A percentile compares a stretch with the other conserved stretches of the same genome.
These are phyloP conservation scores for Pheucticus melanocephalus DNA, from an alignment of 2,113 vertebrate species.

Conservation along the genomic window DNA sequence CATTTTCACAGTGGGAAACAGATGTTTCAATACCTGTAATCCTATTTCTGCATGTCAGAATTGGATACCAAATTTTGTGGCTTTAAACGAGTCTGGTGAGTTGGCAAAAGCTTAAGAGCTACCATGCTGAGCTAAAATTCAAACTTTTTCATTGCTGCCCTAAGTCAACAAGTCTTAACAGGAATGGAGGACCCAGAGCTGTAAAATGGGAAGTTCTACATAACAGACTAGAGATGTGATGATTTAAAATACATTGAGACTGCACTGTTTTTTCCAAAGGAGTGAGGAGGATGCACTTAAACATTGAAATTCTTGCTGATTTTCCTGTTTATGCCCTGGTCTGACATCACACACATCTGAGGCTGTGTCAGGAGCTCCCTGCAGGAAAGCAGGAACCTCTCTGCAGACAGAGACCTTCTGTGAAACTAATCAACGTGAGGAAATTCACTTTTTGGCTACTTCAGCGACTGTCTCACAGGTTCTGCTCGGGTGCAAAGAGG, in stretches of 20 bases:
- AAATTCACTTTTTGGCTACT: background rate
- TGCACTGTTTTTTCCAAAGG: background rate
- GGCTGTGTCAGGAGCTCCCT: background rate
- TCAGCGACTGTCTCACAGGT: background rate
- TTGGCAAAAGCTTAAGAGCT: background rate
- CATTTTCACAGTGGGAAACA: background rate
- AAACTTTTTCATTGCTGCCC: background rate
- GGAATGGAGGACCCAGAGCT: background rate
- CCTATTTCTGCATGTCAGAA: background rate
- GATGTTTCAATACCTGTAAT: background rate
- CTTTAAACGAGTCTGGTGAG: background rate
- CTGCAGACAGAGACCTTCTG: background rate
- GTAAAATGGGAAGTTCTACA: background rate
- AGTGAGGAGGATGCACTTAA: background rate
- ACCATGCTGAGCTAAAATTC: background rate
- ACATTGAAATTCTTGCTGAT: background rate
- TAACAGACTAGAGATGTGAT: background rate
- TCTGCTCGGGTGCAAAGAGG: background rate
- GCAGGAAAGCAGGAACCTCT: background rate
- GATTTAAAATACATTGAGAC: background rate
- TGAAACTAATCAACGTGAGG: background rate
- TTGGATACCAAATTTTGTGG: background rate
- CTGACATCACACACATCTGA: background rate
- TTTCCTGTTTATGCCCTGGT: background rate
- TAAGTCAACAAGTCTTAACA: background rate